Conservation (phyloP, 2,113 vertebrate genomes). For the human region DNA sequence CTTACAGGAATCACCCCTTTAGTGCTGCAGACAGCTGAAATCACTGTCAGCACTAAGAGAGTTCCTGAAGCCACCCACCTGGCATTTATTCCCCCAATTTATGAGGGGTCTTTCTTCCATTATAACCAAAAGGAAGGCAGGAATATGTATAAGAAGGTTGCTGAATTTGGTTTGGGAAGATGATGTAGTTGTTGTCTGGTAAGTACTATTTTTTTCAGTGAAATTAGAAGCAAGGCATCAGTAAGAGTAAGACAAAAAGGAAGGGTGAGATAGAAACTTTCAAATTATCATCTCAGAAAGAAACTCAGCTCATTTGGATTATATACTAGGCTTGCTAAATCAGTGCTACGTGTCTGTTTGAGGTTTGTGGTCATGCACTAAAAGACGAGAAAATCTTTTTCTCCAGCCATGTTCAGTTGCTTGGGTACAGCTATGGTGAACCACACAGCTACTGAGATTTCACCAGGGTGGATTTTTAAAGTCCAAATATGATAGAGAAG, state of each 20-base stretch:
- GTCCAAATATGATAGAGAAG: neutral
- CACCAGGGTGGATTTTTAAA: neutral
- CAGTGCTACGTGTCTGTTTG: neutral
- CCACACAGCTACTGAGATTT: neutral
- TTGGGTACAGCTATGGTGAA: neutral
- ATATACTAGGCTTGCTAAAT: neutral
- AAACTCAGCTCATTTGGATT: neutral
- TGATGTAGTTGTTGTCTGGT: neutral
- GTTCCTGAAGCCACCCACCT: neutral
- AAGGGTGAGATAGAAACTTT: neutral
- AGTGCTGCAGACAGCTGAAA: neutral
- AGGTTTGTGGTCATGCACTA: neutral
- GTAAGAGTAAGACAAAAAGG: neutral
- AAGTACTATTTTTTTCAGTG: neutral
- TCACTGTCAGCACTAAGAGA: neutral
- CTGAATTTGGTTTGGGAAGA: neutral
- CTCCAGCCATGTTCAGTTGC: neutral
- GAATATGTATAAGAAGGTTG: neutral
- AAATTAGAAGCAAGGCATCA: neutral
- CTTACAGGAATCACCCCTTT: neutral
- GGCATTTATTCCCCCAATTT: neutral
- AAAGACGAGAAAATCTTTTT: neutral
- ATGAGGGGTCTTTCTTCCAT: neutral
- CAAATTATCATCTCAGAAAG: neutral
- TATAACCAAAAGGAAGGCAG: neutral